Evolutionary conservation across 2,113 vertebrate species (phyloP), one percentile per base, ranked within the genome.

Genomic region (Ranitomeya variabilis): DNA sequence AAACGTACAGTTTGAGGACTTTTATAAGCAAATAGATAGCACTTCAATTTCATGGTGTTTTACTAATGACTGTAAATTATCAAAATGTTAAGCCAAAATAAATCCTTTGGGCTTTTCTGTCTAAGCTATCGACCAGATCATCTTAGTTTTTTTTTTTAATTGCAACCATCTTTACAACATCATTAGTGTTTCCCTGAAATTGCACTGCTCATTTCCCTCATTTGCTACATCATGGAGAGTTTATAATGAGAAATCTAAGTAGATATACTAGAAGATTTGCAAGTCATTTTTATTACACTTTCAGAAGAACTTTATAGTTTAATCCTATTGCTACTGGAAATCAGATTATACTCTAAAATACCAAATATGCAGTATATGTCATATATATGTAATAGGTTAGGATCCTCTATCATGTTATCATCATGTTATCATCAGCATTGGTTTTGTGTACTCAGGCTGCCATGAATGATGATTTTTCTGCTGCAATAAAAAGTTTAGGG

Each of bases 161-260:
- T 79, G 79, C 74, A 86, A 86, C 74, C 51, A 86, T 86, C 76
- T 80, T 86, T 80, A 86, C 73, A 86, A 79, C 59, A 86, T 79
- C 85, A 86, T 86, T 86, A 86, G 45, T 54, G 74, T 80, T 86
- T 86, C 45, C 45, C 37, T 86, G 76, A 78, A 86, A 66, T 67
- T 79, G 26, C 45, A 51, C 57, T 51, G 13, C 59, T 64, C 73
- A 80, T 59, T 80, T 80, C 54, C 52, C 78, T 80, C 78, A 9
- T 59, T 80, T 60, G 55, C 19, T 79, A 66, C 37, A 79, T 86
- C 57, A 78, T 86, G 57, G 74, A 62, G 76, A 26, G 59, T 79
- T 80, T 86, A 51, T 86, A 86, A 86, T 86, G 57, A 86, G 74
- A 86, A 80, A 80, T 85, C 69, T 37, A 69, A 66, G 85, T 60